Base-by-base conservation (phyloP, 2,888 invertebrate species). In the Synergus umbraculus region DNA sequence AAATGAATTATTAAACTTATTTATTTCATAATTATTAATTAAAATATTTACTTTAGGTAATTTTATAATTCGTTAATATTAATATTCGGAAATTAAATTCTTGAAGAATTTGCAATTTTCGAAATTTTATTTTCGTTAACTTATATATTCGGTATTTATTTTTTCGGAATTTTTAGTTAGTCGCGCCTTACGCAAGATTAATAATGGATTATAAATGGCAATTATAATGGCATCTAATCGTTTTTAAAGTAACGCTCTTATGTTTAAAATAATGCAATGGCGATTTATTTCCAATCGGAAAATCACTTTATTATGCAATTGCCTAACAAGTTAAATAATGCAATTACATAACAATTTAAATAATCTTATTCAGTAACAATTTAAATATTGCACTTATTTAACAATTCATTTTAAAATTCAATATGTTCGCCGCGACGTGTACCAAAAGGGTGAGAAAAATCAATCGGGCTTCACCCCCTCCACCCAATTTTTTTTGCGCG, bases 321-420 rank as follows among this genome's bases (percentile, higher is more conserved):
- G 73, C 73, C 73, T 73, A 73, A 73, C 73, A 73, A 73, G 73
- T 73, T 73, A 73, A 73, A 73, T 73, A 73, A 73, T 73, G 73
- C 73, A 73, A 73, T 73, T 37, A 54, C 73, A 73, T 73, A 73
- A 73, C 49, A 73, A 54, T 73, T 73, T 73, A 73, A 73, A 73
- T 73, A 73, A 73, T 73, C 73, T 73, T 73, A 73, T 73, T 37
- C 10, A 73, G 49, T 73, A 73, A 73, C 54, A 73, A 73, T 73
- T 73, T 54, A 73, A 73, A 73, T 73, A 73, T 73, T 73, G 73
- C 73, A 73, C 73, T 73, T 73, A 73, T 73, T 73, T 73, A 73
- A 73, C 73, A 73, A 73, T 73, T 46, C 54, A 54, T 73, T 18
- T 73, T 73, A 37, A 73, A 73, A 73, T 3, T 73, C 54, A 73